phyloP scores from a whole-genome alignment of 2,888 invertebrate genomes.

The Drosophila neonasuta region DNA sequence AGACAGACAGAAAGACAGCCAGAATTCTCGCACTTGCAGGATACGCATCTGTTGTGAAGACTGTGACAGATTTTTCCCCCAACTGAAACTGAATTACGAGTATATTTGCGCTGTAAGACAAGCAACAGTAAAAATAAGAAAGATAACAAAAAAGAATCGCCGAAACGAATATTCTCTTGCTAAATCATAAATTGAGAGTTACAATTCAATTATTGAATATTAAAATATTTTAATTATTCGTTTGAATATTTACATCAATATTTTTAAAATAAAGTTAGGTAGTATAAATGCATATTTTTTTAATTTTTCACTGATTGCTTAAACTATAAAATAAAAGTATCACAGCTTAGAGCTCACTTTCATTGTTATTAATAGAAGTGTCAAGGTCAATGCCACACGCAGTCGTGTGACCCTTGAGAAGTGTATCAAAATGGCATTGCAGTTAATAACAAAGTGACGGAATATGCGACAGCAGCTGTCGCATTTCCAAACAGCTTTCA shows the following conservation, averaged over 20 bases:
- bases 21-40: slow-evolving; percentile 11
- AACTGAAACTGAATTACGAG: slow-evolving; percentile 54
- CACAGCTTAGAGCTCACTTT: no score
- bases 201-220: neutral
- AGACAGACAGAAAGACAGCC: slow-evolving; percentile 1
- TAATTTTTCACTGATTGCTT: no score
- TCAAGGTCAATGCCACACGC: neutral
- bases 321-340: no score
- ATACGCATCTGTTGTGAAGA: slow-evolving; percentile 61
- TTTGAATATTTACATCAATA: no score
- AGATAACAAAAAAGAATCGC: neutral
- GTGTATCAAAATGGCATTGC: slow-evolving; percentile 35
- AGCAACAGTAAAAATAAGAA: slow-evolving; percentile 27
- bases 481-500: slow-evolving; percentile 64
- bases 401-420: neutral
- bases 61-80: slow-evolving; percentile 55
- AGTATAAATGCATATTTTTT: no score
- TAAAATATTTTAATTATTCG: no score
- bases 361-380: neutral
- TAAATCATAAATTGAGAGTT: neutral
- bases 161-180: slow-evolving; percentile 15
- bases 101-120: slow-evolving; percentile 38
- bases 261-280: no score
- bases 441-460: slow-evolving; percentile 68
- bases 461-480: slow-evolving; percentile 74